phyloP scores from a whole-genome alignment of 37 sponge, comb jelly and placozoan species.

The Beroe forskalii region DNA sequence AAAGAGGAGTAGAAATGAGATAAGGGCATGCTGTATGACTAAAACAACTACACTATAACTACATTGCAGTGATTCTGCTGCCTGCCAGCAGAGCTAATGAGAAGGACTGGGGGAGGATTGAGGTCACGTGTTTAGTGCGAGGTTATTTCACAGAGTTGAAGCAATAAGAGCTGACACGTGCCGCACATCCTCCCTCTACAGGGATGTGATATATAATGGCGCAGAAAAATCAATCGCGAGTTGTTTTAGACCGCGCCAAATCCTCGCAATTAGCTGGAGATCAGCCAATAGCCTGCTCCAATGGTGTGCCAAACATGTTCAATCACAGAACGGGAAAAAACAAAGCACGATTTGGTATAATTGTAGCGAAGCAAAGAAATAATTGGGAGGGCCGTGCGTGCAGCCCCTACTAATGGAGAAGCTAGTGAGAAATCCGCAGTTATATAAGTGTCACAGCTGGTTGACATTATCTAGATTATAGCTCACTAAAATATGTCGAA shows the following conservation, averaged over 20 bases:
- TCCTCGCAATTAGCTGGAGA: neutral
- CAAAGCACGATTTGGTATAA: neutral
- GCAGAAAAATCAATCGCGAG: neutral
- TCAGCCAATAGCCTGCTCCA: neutral
- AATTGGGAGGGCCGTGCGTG: constrained; percentile 30
- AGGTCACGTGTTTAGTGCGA: no score
- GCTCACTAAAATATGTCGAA: neutral
- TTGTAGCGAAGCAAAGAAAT: constrained; percentile 21
- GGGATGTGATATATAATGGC: neutral
- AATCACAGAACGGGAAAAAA: constrained; percentile 23
- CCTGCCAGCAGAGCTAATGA: no score
- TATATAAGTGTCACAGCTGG: neutral
- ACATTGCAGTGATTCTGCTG: no score
- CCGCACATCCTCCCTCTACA: no score
- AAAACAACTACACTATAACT: no score
- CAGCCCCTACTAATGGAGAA: neutral
- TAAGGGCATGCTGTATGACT: no score
- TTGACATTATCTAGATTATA: no score
- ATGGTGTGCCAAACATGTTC: neutral
- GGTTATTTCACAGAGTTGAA: no score
- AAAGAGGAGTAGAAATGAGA: no score
- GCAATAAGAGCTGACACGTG: no score
- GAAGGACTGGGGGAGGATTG: no score
- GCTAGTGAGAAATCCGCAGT: neutral
- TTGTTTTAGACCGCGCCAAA: neutral